Evolutionary conservation across 2,888 invertebrate genomes (phyloP).

Genomic region (Epistrophe grossulariae): DNA sequence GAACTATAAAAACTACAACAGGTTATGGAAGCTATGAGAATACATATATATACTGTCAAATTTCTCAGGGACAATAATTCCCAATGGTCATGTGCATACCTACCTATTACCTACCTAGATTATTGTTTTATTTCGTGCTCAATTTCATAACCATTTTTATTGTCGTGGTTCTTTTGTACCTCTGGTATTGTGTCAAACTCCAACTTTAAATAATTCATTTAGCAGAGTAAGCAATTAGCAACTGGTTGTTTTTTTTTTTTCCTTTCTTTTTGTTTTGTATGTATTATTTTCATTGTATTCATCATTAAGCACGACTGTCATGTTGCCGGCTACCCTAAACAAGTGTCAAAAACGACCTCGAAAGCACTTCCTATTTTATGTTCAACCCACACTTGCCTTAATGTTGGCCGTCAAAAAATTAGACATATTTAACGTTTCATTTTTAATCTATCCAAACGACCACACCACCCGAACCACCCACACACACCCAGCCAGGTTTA

Average conservation of each 20-base stretch:
- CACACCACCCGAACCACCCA: background rate
- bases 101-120: background rate
- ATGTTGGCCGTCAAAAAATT: constrained; percentile 50
- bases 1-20: too few species aligned
- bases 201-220: constrained; percentile 51
- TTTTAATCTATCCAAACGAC: constrained; percentile 45
- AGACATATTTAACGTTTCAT: constrained; percentile 68
- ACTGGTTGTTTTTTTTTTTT: constrained; percentile 58
- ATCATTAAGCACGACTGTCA: constrained; percentile 38
- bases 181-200: constrained; percentile 21
- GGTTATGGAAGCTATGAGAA: too few species aligned
- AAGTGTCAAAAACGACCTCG: constrained; percentile 47
- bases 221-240: constrained; percentile 50
- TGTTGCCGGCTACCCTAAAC: constrained; percentile 1
- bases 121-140: background rate
- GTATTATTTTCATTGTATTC: constrained; percentile 43
- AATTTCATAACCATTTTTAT: background rate
- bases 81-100: background rate
- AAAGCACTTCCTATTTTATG: constrained; percentile 24
- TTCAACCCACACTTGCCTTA: constrained; percentile 19
- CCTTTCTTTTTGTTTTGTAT: constrained; percentile 1
- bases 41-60: background rate
- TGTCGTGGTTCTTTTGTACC: background rate
- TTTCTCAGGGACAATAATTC: background rate
- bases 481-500: background rate